Percentiles rank a stretch among this genome's conserved stretches.
Conservation (phyloP, 92 coral and sea anemone species). For the Chrysogorgia sp. region DNA sequence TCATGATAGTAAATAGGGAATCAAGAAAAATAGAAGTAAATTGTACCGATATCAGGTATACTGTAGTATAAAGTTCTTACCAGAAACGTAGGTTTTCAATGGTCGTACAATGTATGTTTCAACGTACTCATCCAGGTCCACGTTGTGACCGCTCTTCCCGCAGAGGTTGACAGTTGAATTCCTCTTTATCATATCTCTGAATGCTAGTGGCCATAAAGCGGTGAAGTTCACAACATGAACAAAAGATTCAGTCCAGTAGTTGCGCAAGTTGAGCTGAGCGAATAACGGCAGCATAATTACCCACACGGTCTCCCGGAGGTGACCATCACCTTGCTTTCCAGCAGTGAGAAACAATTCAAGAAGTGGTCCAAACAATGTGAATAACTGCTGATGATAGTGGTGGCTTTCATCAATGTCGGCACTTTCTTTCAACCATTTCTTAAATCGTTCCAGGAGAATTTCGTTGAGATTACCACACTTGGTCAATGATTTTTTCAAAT, state of each 20-base stretch:
- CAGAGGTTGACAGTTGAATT: slow-evolving; percentile 26
- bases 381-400: slow-evolving; percentile 20
- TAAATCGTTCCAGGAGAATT: slow-evolving; percentile 10
- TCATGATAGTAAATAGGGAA: no score
- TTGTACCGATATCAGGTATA: no score
- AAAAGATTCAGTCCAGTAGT: slow-evolving; percentile 24
- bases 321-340: slow-evolving; percentile 14
- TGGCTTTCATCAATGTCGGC: background rate
- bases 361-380: slow-evolving; percentile 26
- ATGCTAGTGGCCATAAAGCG: slow-evolving; percentile 36
- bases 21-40: no score
- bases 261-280: slow-evolving; percentile 32
- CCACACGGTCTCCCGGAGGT: slow-evolving; percentile 33
- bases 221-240: slow-evolving; percentile 20
- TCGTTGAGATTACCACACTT: slow-evolving; percentile 19
- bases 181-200: slow-evolving; percentile 18
- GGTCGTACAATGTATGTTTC: slow-evolving; percentile 44
- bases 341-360: slow-evolving; percentile 9
- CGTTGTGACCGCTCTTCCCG: slow-evolving; percentile 5
- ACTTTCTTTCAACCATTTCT: slow-evolving; percentile 11
- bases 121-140: slow-evolving; percentile 28
- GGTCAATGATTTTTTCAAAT: background rate
- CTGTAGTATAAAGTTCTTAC: no score
- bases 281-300: slow-evolving; percentile 19
- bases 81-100: slow-evolving; percentile 32